Evolutionary conservation across 2,113 vertebrate genomes (phyloP), one percentile per base, ranked within the genome.

Genomic region (Pelvicachromis taeniatus): DNA sequence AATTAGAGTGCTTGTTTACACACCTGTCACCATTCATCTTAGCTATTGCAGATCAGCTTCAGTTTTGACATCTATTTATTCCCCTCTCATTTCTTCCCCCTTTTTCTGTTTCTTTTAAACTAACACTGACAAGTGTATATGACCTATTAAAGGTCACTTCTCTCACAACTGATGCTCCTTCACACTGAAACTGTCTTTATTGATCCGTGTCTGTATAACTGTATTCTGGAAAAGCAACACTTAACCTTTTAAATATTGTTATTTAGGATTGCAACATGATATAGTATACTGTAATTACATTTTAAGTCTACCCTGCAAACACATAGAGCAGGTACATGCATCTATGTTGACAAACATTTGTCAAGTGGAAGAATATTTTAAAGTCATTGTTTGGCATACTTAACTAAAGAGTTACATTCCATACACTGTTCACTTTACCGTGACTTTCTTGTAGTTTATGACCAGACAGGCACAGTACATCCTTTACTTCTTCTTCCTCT

Each of bases 171-270:
- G n/a, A 45, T 78, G 54, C 4, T 1, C 19, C 55, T 61, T 70
- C 6, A 68, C 56, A 68, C 19, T 50, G 42, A 73, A 50, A 73
- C 68, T 73, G 7, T 14, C 33, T 75, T 10, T 78, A 89, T 83
- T 56, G 58, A 83, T 61, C 31, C 10, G 10, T 95, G 84, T 87
- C 88, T 80, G 79, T 92, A 88, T 77, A 83, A 78, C 2, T 3
- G 14, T 50, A 73, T 73, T 81, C 6, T n/a, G 31, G 23, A 6
- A 96, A 96, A 96, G 95, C 95, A 95, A 95, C 93, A 93, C 91
- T 93, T 94, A 95, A 96, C 94, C 93, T 95, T 96, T 89, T 94
- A 38, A 38, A 73, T 29, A 19, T 91, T 91, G 63, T 84, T 9
- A 73, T 23, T 26, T 73, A 29, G 42, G 68, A 29, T 73, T 73